Base-by-base conservation (phyloP, 2,797 vertebrate genomes). In the Anolis apletophallus region DNA sequence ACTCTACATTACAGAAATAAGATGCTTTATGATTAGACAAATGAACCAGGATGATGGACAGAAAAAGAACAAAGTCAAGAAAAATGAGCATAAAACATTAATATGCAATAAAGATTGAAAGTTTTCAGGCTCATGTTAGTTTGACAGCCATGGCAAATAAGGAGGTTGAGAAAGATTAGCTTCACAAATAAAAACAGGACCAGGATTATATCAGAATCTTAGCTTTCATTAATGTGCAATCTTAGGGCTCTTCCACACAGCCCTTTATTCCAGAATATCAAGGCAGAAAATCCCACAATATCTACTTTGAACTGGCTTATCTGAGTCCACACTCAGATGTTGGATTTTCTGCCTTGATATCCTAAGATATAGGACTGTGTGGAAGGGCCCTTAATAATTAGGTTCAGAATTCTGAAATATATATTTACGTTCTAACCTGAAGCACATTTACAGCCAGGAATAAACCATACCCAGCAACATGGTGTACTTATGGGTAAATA, bases 1-100 rank as follows among this genome's bases (percentile, higher is more conserved):
- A 93, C 91, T 93, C 88, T 85, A 69, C 71, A 83, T 36, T 29
- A 73, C 23, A 90, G 83, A n/a, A 92, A 89, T 87, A 93, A 86
- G 87, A 91, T 85, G 87, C 86, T 81, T 84, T 14, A 82, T 89
- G 85, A 80, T 91, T 78, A 93, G 89, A 64, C 0, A 92, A 88
- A 71, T 0, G 55, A 89, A 75, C 81, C 76, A 7, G 68, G 57
- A 8, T 69, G 83, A 1, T 0, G 54, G 16, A 57, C 84, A 90
- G 67, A 84, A 84, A 85, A 68, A 0, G 36, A n/a, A 85, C 9
- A 79, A 88, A 79, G 55, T 9, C 80, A 78, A 85, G 69, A 84
- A 88, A 50, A 78, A n/a, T 3, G 32, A 69, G 26, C 85, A 82
- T 16, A 0, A 67, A 34, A 59, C 14, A 1, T 55, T 11, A 68